These are phyloP conservation scores for Psittacula cyanocephala DNA, from an alignment of 2,113 vertebrate species.

Conservation along the genomic window DNA sequence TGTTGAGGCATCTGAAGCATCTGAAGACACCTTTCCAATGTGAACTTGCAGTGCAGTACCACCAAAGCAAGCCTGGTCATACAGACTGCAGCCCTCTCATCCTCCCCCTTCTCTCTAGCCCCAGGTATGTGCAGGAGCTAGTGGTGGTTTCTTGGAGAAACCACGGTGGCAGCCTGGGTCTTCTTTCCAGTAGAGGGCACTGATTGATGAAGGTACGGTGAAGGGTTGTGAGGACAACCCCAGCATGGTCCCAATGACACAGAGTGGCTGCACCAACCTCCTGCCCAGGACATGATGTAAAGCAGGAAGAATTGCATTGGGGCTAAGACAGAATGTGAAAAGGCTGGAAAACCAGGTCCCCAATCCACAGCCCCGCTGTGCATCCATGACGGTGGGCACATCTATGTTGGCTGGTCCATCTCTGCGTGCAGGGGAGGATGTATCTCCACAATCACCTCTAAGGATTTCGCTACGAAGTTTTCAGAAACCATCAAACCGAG, in stretches of 20 bases:
- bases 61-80: neutral
- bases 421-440: neutral
- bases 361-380: neutral
- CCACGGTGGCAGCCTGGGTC: neutral
- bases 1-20: neutral
- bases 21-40: neutral
- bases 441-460: neutral
- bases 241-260: no score
- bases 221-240: neutral
- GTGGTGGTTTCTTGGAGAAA: neutral
- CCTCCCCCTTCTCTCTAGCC: neutral
- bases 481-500: neutral
- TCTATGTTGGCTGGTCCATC: neutral
- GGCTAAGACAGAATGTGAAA: neutral
- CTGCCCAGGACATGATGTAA: accelerated
- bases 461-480: neutral
- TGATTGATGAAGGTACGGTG: neutral
- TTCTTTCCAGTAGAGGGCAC: neutral
- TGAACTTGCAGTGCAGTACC: neutral
- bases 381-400: accelerated
- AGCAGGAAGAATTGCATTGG: neutral
- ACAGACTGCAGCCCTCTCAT: neutral
- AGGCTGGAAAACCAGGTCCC: neutral
- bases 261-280: accelerated
- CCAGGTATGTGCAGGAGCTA: neutral